These are phyloP conservation scores for Trachops cirrhosus DNA, from an alignment of 2,797 vertebrate species.

Conservation along the genomic window DNA sequence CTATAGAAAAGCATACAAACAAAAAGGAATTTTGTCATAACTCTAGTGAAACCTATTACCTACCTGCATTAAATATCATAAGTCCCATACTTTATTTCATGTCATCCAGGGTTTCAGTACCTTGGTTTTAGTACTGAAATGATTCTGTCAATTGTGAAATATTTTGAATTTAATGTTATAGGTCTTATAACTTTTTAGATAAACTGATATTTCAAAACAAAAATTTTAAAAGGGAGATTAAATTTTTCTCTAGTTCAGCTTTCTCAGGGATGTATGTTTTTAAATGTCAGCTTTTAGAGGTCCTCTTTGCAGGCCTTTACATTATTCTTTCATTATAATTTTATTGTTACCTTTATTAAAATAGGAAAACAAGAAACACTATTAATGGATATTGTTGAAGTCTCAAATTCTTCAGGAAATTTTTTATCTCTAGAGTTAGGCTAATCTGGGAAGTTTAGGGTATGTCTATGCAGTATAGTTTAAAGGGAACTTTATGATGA, in stretches of 20 bases:
- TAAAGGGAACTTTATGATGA: constrained; percentile 52
- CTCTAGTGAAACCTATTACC: constrained; percentile 60
- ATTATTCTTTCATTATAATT: constrained; percentile 60
- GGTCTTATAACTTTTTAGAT: not conserved
- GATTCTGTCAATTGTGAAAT: not conserved
- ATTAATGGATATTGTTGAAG: not conserved
- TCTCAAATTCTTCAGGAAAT: not conserved
- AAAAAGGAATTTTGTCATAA: constrained; percentile 49
- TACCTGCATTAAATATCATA: not conserved
- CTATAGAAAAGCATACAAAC: constrained; percentile 45
- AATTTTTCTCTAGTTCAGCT: constrained; percentile 35
- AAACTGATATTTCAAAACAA: constrained; percentile 35
- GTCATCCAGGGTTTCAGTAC: not conserved
- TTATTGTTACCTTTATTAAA: constrained; percentile 31
- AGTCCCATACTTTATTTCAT: not conserved
- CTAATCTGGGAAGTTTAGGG: constrained; percentile 33
- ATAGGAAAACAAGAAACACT: constrained; percentile 16
- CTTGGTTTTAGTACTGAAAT: constrained; percentile 24
- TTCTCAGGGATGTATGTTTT: constrained; percentile 56
- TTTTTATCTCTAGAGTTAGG: constrained; percentile 24
- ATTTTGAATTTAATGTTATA: constrained; percentile 63
- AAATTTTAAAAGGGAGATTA: constrained; percentile 12
- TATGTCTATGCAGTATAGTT: not conserved
- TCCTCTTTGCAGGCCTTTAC: constrained; percentile 68
- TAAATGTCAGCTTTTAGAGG: constrained; percentile 66